Conservation (phyloP, 2,113 vertebrate genomes). For the Salminus brasiliensis region DNA sequence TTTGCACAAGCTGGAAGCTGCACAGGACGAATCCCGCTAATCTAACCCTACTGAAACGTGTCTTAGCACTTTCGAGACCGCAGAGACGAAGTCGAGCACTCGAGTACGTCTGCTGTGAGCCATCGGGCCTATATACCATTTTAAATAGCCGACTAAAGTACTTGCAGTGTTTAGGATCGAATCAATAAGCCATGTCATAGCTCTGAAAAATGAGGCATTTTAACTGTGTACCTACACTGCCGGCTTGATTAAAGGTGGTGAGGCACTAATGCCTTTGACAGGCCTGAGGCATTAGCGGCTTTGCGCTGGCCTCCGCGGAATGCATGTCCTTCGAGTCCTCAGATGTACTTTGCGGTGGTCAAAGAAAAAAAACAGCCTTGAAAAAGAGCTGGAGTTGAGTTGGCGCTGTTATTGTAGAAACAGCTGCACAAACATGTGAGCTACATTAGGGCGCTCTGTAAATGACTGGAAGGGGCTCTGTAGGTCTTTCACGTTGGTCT, state of each 20-base stretch:
- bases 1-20: neutral
- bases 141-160: constrained; percentile 4
- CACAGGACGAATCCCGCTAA: neutral
- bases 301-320: constrained; percentile 55
- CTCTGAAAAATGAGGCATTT: neutral
- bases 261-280: constrained; percentile 58
- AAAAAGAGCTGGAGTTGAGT: constrained; percentile 43
- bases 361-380: constrained; percentile 14
- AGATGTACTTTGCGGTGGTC: constrained; percentile 49
- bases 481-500: too few species aligned
- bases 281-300: constrained; percentile 58
- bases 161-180: constrained; percentile 11
- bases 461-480: neutral
- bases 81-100: neutral
- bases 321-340: constrained; percentile 33
- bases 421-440: constrained; percentile 62
- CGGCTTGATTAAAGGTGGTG: constrained; percentile 53
- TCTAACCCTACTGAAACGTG: neutral
- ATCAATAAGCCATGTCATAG: neutral
- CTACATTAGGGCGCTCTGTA: constrained; percentile 49
- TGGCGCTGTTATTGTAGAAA: constrained; percentile 48
- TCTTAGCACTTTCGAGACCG: neutral
- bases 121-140: neutral
- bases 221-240: constrained; percentile 42
- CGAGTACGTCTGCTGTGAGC: neutral